Percentiles rank a stretch among this genome's conserved stretches.
Evolutionary conservation across 2,113 vertebrate species (phyloP).

Genomic region (Amphiprion percula): DNA sequence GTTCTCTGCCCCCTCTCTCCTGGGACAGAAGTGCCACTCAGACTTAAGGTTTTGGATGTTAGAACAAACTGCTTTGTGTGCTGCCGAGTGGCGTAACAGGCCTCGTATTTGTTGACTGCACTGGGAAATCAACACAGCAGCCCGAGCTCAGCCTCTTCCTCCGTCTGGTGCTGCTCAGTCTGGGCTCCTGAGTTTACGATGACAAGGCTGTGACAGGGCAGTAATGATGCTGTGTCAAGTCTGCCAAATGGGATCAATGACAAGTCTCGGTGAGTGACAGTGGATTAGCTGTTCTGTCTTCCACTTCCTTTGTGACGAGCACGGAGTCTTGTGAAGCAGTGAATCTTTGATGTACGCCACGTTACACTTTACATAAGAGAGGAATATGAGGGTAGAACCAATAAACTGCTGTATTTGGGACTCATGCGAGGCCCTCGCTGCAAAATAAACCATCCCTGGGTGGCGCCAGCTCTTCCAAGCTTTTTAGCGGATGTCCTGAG

Average conservation of each 20-base stretch:
- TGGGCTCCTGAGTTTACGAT: conserved; percentile 35
- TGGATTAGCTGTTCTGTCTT: conserved; percentile 41
- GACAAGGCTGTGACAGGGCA: conserved; percentile 49
- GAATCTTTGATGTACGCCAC: background rate
- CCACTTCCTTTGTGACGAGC: conserved; percentile 22
- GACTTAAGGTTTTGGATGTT: conserved; percentile 11
- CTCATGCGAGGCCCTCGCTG: background rate
- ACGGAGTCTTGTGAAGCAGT: background rate
- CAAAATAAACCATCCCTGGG: conserved; percentile 31
- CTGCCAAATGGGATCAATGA: conserved; percentile 33
- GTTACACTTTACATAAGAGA: background rate
- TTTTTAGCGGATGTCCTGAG: conserved; percentile 52
- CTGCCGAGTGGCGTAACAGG: background rate
- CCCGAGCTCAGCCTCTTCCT: background rate
- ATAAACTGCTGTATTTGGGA: background rate
- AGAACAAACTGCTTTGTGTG: conserved; percentile 29
- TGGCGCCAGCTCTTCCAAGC: conserved; percentile 30
- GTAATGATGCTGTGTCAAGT: conserved; percentile 26
- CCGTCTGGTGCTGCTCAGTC: conserved; percentile 39
- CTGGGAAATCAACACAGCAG: background rate
- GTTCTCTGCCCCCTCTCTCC: conserved; percentile 9
- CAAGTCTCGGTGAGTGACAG: conserved; percentile 37
- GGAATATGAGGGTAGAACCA: background rate
- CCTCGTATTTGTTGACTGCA: conserved; percentile 14
- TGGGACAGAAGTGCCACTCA: conserved; percentile 25